These are phyloP conservation scores for Stictonetta naevosa DNA, from an alignment of 2,113 vertebrate species.

Conservation along the genomic window DNA sequence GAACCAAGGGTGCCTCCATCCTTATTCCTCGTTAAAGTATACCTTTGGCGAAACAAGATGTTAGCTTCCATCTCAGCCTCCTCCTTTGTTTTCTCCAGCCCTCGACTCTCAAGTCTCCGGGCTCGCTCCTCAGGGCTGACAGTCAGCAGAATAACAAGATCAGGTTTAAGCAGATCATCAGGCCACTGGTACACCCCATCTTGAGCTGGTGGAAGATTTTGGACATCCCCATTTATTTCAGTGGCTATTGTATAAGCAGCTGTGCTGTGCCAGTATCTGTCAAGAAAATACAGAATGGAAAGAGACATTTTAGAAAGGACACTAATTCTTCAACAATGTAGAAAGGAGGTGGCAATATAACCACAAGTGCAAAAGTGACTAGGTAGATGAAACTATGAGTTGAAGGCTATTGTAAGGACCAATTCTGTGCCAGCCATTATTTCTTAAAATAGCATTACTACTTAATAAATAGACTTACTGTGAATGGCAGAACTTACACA, in stretches of 20 bases:
- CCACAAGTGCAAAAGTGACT: background rate
- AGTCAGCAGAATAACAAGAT: constrained; percentile 87
- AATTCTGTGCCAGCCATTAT: background rate
- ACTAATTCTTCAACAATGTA: background rate
- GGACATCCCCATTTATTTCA: constrained; percentile 80
- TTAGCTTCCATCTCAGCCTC: constrained; percentile 87
- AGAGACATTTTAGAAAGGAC: background rate
- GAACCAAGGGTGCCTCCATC: background rate
- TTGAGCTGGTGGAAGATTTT: constrained; percentile 81
- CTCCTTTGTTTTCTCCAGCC: constrained; percentile 84
- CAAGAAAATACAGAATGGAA: background rate
- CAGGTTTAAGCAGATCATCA: constrained; percentile 85
- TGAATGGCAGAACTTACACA: background rate
- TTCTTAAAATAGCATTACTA: background rate
- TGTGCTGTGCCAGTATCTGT: constrained; percentile 96
- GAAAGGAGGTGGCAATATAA: background rate
- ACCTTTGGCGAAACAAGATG: constrained; percentile 88
- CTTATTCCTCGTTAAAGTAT: background rate
- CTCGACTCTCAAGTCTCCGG: constrained; percentile 81
- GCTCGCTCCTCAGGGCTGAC: constrained; percentile 84
- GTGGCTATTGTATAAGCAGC: constrained; percentile 92
- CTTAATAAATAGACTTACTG: background rate
- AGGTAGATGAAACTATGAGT: background rate
- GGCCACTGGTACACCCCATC: constrained; percentile 90
- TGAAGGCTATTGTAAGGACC: background rate